Conservation (phyloP, 1,140 invertebrate species). For the Drosophila santomea region DNA sequence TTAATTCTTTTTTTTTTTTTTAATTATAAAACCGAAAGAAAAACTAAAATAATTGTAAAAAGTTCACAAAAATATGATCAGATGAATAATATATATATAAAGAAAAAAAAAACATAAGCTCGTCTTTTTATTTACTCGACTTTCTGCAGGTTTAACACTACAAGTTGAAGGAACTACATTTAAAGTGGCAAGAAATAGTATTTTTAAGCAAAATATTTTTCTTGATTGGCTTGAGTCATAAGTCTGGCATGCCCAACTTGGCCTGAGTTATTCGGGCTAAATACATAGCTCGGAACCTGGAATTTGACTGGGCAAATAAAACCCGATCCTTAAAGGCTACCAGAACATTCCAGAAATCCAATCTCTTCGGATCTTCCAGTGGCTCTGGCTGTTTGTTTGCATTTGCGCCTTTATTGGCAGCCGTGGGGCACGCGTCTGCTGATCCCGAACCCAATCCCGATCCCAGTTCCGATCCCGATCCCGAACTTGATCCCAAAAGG, state of each 20-base stretch:
- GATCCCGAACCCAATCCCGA: conserved; percentile 27
- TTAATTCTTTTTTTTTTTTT: conserved; percentile 79
- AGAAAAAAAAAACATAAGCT: conserved; percentile 38
- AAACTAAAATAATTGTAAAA: conserved; percentile 82
- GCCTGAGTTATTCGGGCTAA: not conserved
- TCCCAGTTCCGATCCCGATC: conserved; percentile 21
- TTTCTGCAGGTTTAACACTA: not conserved
- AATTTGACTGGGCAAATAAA: conserved; percentile 32
- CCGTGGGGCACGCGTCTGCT: conserved; percentile 64
- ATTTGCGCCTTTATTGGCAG: conserved; percentile 43
- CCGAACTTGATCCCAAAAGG: not conserved
- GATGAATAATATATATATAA: conserved; percentile 80
- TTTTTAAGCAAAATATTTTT: not conserved
- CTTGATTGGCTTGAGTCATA: not conserved
- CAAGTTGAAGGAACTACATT: no score
- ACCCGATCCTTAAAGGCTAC: conserved; percentile 23
- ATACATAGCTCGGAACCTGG: no score
- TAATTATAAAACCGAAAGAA: conserved; percentile 69
- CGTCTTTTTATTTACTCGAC: conserved; percentile 31
- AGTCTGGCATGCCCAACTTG: not conserved
- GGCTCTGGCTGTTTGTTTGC: conserved; percentile 10
- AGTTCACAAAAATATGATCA: conserved; percentile 82
- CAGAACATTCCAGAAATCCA: conserved; percentile 23
- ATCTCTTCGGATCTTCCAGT: conserved; percentile 11
- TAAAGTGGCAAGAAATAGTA: no score